Conservation (phyloP, 1,140 invertebrate species). For the Drosophila kurseongensis region DNA sequence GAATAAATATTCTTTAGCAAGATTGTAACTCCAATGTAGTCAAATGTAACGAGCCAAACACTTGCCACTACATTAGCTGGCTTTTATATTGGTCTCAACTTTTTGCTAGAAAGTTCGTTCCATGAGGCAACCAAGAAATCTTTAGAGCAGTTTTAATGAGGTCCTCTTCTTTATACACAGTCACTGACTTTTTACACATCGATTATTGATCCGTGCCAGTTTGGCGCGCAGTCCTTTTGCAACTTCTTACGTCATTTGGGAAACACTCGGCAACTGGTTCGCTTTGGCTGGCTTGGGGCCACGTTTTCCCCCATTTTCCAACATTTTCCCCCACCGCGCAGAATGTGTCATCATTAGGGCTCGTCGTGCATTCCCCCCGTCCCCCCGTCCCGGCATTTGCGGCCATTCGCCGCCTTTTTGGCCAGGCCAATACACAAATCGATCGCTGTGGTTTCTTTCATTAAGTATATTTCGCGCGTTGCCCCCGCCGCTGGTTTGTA, state of each 20-base stretch:
- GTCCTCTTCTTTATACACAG: constrained; percentile 20
- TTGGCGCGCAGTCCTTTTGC: constrained; percentile 57
- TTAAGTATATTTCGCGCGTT: constrained; percentile 65
- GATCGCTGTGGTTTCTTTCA: constrained; percentile 78
- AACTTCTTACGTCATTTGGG: constrained; percentile 59
- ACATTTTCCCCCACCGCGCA: constrained; percentile 6
- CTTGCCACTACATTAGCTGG: constrained; percentile 2
- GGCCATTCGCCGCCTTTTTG: constrained; percentile 16
- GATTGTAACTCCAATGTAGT: neutral
- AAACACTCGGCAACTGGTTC: constrained; percentile 51
- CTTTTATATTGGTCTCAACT: neutral
- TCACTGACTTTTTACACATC: constrained; percentile 51
- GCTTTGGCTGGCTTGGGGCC: constrained; percentile 11
- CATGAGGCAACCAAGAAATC: neutral
- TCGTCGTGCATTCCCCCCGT: constrained; percentile 54
- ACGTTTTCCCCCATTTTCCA: neutral
- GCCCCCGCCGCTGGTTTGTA: constrained; percentile 18
- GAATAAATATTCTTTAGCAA: neutral
- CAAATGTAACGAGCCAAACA: neutral
- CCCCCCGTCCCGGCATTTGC: constrained; percentile 1
- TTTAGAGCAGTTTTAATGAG: constrained; percentile 25
- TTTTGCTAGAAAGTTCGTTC: neutral
- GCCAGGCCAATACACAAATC: constrained; percentile 73
- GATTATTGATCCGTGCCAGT: constrained; percentile 54
- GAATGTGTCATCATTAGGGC: constrained; percentile 78